These are phyloP conservation scores for Aurelia sp. DNA, from an alignment of 30 jellyfish, hydroid and myxozoan species.

Conservation along the genomic window DNA sequence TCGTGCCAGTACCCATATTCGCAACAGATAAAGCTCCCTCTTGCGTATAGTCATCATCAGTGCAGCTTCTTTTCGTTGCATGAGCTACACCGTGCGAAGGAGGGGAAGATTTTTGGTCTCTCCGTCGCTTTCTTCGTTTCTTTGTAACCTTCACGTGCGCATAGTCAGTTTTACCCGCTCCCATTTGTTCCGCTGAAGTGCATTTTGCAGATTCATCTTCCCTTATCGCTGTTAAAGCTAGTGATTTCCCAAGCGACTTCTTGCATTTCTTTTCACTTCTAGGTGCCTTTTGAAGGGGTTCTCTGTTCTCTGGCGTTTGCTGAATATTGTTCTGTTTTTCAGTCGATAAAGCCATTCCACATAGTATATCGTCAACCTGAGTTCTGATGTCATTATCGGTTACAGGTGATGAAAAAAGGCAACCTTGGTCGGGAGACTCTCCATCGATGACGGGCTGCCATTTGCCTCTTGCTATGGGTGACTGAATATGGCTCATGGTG, in stretches of 20 bases:
- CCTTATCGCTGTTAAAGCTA: neutral
- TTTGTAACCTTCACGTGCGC: neutral
- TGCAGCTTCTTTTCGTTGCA: slow-evolving; percentile 9
- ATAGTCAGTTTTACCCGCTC: neutral
- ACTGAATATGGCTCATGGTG: neutral
- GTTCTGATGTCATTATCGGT: neutral
- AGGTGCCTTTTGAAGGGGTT: neutral
- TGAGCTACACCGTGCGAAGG: neutral
- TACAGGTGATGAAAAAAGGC: neutral
- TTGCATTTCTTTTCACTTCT: neutral
- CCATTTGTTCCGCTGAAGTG: neutral
- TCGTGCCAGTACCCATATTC: neutral
- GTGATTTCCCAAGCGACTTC: neutral
- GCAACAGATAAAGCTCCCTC: neutral
- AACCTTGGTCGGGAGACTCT: neutral
- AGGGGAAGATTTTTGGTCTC: neutral
- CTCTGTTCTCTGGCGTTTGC: neutral
- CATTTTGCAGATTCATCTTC: neutral
- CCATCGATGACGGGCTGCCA: neutral
- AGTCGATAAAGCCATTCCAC: slow-evolving; percentile 2
- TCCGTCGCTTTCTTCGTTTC: neutral
- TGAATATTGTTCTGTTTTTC: neutral
- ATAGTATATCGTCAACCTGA: neutral
- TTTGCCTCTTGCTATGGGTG: neutral
- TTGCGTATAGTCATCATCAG: neutral